These are phyloP conservation scores for Pelagia noctiluca DNA, from an alignment of 30 jellyfish, hydroid and myxozoan genomes.

Conservation along the genomic window DNA sequence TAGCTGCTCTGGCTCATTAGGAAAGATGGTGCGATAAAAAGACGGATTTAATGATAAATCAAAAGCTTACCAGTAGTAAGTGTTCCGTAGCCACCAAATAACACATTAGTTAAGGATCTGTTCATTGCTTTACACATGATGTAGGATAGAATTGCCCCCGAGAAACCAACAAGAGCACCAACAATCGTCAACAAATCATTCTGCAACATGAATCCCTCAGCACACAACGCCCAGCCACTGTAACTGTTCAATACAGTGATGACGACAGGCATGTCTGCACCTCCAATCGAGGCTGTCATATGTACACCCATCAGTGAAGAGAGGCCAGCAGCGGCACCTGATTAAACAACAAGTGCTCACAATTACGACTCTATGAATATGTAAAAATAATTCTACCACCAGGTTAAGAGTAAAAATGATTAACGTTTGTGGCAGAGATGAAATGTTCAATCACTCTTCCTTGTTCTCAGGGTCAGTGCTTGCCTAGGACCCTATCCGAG, in stretches of 20 bases:
- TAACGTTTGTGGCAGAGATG: too few species aligned
- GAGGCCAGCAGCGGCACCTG: slow-evolving; percentile 94
- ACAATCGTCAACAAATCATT: slow-evolving; percentile 93
- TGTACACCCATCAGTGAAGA: slow-evolving; percentile 97
- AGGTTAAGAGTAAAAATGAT: too few species aligned
- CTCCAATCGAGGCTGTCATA: slow-evolving; percentile 99
- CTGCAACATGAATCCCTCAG: slow-evolving; percentile 97
- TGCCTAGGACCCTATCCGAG: too few species aligned
- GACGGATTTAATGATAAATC: too few species aligned
- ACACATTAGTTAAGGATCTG: slow-evolving; percentile 88
- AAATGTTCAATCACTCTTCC: too few species aligned
- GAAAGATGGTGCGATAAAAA: too few species aligned
- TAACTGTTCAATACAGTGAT: slow-evolving; percentile 95
- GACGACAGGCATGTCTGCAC: slow-evolving; percentile 99
- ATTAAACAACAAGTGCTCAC: not conserved
- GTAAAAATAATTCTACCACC: too few species aligned
- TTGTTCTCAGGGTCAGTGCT: too few species aligned
- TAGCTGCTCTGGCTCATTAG: too few species aligned
- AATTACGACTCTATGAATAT: too few species aligned
- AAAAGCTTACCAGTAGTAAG: slow-evolving; percentile 78
- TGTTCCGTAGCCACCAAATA: slow-evolving; percentile 98
- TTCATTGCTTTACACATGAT: slow-evolving; percentile 99
- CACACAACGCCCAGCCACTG: slow-evolving; percentile 99
- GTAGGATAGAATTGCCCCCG: slow-evolving; percentile 95
- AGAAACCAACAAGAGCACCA: slow-evolving; percentile 97